Conservation (phyloP, 2,797 vertebrate genomes). For the Eospalax fontanierii region DNA sequence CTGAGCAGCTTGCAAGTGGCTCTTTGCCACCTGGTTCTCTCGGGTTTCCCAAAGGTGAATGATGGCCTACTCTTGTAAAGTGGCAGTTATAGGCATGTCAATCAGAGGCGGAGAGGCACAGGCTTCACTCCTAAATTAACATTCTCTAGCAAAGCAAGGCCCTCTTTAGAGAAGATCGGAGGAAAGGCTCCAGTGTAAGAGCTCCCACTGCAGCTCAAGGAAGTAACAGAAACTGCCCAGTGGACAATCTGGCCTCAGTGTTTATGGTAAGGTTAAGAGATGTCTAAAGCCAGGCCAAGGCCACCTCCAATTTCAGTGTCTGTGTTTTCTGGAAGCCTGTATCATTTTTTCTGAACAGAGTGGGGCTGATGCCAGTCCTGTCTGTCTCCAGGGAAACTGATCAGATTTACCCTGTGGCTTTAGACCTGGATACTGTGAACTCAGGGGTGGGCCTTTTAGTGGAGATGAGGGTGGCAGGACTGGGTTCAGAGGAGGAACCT, state of each 20-base stretch:
- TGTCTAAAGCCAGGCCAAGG: neutral
- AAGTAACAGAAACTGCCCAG: neutral
- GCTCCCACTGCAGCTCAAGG: neutral
- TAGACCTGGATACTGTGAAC: neutral
- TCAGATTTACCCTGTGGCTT: neutral
- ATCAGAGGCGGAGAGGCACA: rapidly evolving
- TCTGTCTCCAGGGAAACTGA: neutral
- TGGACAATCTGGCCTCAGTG: neutral
- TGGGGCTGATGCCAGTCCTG: neutral
- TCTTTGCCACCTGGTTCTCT: neutral
- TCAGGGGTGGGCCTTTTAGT: neutral
- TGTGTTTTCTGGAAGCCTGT: neutral
- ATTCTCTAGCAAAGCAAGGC: neutral
- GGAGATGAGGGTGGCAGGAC: neutral
- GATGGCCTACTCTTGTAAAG: neutral
- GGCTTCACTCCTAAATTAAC: neutral
- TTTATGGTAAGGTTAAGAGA: neutral
- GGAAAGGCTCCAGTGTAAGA: neutral
- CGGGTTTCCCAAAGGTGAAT: neutral
- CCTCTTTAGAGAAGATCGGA: neutral
- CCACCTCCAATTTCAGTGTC: neutral
- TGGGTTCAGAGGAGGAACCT: neutral
- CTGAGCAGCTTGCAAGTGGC: neutral
- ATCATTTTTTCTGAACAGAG: neutral
- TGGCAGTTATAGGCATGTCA: rapidly evolving